Evolutionary conservation across 2,797 vertebrate species (phyloP).

Genomic region (Melanotaenia pygmaea): DNA sequence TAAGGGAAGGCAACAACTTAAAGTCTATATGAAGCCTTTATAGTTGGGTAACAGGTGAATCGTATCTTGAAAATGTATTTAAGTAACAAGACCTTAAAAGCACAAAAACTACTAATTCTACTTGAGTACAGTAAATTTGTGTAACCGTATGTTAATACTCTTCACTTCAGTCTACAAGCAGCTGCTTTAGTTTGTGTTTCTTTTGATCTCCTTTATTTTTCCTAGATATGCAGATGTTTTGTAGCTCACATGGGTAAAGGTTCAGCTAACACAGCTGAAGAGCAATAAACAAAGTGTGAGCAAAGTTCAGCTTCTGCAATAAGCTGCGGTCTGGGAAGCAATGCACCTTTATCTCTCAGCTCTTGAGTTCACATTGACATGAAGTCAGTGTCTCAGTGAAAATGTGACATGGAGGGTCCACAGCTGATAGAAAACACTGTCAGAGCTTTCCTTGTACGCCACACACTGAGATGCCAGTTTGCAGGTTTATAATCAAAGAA

Average conservation of each 20-base stretch:
- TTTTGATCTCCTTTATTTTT: background rate
- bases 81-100: background rate
- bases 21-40: background rate
- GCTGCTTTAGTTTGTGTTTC: background rate
- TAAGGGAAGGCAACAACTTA: background rate
- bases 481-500: slow-evolving; percentile 3
- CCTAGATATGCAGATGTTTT: slow-evolving; percentile 24
- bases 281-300: slow-evolving; percentile 69
- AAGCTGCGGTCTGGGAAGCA: slow-evolving; percentile 34
- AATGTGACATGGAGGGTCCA: slow-evolving; percentile 31
- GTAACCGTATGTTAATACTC: background rate
- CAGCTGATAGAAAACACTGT: slow-evolving; percentile 20
- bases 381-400: slow-evolving; percentile 24
- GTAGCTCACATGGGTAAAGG: slow-evolving; percentile 5
- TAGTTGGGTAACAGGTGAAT: background rate
- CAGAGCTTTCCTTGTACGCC: slow-evolving; percentile 3
- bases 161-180: background rate
- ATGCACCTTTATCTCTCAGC: slow-evolving; percentile 54
- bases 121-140: background rate
- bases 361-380: slow-evolving; percentile 39
- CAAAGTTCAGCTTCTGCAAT: slow-evolving; percentile 74
- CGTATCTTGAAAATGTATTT: background rate
- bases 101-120: background rate
- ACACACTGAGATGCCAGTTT: background rate
- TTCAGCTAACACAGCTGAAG: slow-evolving; percentile 27